Conservation (phyloP, 2,797 vertebrate species). For the Hippocampus kuda region DNA sequence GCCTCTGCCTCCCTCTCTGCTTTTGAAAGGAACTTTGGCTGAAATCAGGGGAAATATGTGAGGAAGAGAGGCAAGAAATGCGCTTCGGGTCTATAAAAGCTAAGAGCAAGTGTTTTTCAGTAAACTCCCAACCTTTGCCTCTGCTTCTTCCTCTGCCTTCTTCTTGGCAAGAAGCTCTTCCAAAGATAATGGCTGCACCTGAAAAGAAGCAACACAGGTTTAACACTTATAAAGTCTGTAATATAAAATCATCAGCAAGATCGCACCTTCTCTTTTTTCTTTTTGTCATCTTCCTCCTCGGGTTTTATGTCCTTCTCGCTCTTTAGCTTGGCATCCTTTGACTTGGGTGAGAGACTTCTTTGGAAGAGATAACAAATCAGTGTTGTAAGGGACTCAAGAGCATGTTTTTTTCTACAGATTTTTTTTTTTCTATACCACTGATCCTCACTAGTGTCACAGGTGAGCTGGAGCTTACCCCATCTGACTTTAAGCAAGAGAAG, state of each 20-base stretch:
- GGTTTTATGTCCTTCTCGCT: conserved; percentile 77
- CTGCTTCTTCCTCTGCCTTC: conserved; percentile 92
- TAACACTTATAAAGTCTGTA: conserved; percentile 1
- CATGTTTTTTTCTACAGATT: not conserved
- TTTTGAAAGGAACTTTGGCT: conserved; percentile 97
- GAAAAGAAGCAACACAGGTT: conserved; percentile 4
- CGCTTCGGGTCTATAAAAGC: not conserved
- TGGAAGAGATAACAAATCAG: not conserved
- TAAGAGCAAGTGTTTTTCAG: not conserved
- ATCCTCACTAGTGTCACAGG: not conserved
- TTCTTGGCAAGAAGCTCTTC: conserved; percentile 96
- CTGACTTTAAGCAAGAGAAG: no score
- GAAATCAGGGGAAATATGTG: conserved; percentile 5
- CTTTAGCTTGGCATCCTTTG: conserved; percentile 78
- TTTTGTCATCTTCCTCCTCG: conserved; percentile 79
- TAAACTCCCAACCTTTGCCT: conserved; percentile 76
- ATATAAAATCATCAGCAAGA: not conserved
- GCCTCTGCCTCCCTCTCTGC: conserved; percentile 89
- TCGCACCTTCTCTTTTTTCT: conserved; percentile 85
- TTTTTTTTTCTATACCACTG: not conserved
- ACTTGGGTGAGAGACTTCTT: conserved; percentile 80
- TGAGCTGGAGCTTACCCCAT: no score
- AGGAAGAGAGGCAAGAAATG: not conserved
- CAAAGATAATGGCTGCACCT: conserved; percentile 88
- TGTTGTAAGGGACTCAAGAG: not conserved